A percentile compares a stretch with the other conserved stretches of the same genome.
Conservation (phyloP, 2,797 vertebrate genomes). For the Labroides dimidiatus region DNA sequence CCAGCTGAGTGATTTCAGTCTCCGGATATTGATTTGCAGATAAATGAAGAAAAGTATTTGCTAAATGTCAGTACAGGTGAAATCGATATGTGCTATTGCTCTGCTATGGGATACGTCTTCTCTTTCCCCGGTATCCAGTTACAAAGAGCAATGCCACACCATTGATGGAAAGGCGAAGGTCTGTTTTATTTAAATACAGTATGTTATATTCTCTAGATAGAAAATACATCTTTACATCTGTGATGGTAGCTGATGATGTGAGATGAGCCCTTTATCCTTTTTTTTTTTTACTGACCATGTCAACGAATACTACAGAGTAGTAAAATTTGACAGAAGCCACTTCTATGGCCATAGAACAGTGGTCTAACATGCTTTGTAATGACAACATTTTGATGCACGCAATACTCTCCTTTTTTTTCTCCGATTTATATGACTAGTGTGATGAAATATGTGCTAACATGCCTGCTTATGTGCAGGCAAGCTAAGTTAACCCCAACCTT, state of each 20-base stretch:
- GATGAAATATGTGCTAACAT: not conserved
- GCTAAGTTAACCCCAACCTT: no score
- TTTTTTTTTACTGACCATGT: not conserved
- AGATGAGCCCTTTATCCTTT: no score
- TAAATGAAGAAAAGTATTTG: conserved; percentile 70
- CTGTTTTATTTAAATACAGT: conserved; percentile 50
- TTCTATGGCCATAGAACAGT: not conserved
- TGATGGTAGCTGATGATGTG: no score
- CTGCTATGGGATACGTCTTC: conserved; percentile 39
- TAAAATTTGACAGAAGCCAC: not conserved
- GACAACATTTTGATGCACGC: not conserved
- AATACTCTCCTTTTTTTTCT: not conserved
- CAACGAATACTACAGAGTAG: not conserved
- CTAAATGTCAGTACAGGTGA: conserved; percentile 72
- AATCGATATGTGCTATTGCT: conserved; percentile 69
- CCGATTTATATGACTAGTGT: not conserved
- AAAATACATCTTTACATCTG: no score
- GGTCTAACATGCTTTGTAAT: not conserved
- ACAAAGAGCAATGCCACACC: conserved; percentile 19
- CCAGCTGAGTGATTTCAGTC: conserved; percentile 26
- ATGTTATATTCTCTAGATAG: conserved; percentile 25
- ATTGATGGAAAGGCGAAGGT: conserved; percentile 55
- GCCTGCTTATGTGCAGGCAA: no score
- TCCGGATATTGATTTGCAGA: conserved; percentile 53
- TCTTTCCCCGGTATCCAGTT: conserved; percentile 18